These are phyloP conservation scores for Sturnus vulgaris DNA, from an alignment of 2,113 vertebrate genomes.

Conservation along the genomic window DNA sequence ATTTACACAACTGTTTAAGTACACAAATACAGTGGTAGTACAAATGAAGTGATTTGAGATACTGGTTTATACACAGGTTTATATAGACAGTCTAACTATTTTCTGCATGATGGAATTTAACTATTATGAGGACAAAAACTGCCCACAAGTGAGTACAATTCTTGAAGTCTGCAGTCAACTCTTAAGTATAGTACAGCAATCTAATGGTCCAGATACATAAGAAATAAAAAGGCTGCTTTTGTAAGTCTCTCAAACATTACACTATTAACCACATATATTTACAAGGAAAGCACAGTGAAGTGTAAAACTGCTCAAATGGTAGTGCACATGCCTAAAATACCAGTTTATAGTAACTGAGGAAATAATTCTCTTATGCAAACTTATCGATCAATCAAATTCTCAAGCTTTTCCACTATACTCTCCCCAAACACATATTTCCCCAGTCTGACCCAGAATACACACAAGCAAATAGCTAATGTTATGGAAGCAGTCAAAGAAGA, in stretches of 20 bases:
- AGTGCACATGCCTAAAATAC: constrained; percentile 52
- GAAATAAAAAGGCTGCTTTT: constrained; percentile 52
- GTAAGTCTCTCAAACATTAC: constrained; percentile 44
- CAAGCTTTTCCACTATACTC: not conserved
- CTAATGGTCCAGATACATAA: constrained; percentile 55
- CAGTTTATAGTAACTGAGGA: constrained; percentile 15
- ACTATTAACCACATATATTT: constrained; percentile 59
- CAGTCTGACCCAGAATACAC: not conserved
- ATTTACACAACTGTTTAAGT: constrained; percentile 94
- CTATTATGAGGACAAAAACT: constrained; percentile 45
- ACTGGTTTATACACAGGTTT: constrained; percentile 70
- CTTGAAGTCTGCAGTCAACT: constrained; percentile 55
- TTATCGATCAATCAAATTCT: not conserved
- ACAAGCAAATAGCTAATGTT: not conserved
- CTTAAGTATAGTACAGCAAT: constrained; percentile 58
- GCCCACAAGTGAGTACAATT: constrained; percentile 46
- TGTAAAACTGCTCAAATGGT: constrained; percentile 37
- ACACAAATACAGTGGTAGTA: constrained; percentile 87
- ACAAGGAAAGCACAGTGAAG: constrained; percentile 59
- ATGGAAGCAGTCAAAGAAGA: not conserved
- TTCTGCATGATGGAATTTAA: constrained; percentile 38
- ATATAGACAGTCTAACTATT: constrained; percentile 40
- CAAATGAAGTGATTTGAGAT: constrained; percentile 78
- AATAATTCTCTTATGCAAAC: constrained; percentile 9
- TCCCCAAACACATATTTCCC: not conserved